Percentiles rank a stretch among this genome's conserved stretches.
phyloP scores from a whole-genome alignment of 1,140 invertebrate genomes.

The Pentalonia nigronervosa region DNA sequence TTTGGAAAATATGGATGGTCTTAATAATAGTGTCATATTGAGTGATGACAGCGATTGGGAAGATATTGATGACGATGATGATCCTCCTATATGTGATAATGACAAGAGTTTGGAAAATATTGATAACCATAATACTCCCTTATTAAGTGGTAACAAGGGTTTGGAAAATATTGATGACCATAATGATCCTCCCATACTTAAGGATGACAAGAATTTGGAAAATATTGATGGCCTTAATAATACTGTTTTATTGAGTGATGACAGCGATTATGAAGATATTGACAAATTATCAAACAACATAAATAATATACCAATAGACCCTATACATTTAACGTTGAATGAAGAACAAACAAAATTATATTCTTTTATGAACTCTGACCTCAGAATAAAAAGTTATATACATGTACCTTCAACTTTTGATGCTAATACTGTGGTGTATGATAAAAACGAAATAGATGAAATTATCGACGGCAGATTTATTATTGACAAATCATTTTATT shows the following conservation, averaged over 20 bases:
- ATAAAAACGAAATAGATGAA: constrained; percentile 76
- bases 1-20: neutral
- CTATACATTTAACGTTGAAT: neutral
- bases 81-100: neutral
- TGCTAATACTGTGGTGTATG: constrained; percentile 56
- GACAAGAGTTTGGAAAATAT: too few relatives aligned
- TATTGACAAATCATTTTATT: constrained; percentile 68
- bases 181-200: neutral
- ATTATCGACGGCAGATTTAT: constrained; percentile 69
- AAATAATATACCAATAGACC: too few relatives aligned
- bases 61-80: neutral
- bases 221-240: neutral
- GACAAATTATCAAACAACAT: too few relatives aligned
- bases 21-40: neutral
- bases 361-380: neutral
- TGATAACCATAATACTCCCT: neutral
- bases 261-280: neutral
- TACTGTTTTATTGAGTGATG: neutral
- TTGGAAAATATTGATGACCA: neutral
- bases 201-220: too few relatives aligned
- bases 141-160: neutral
- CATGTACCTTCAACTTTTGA: neutral
- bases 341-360: neutral
- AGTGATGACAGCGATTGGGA: too few relatives aligned
- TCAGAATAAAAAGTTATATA: neutral